Conservation (phyloP, 2,888 invertebrate species). For the Scaptomyza reducta region DNA sequence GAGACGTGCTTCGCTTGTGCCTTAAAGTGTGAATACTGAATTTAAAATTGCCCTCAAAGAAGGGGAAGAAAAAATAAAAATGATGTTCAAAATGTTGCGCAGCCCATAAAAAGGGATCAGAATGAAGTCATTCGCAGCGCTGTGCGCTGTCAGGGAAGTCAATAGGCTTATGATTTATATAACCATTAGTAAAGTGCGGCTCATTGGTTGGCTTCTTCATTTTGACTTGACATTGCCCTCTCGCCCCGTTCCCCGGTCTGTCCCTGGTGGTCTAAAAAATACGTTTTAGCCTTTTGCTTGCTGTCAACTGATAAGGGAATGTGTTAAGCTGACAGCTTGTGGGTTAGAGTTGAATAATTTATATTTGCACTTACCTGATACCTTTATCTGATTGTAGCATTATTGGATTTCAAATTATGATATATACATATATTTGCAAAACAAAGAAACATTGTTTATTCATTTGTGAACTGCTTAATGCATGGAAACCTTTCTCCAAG, state of each 20-base stretch:
- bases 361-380: conserved; percentile 3
- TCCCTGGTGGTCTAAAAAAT: conserved; percentile 12
- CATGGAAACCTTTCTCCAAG: background rate
- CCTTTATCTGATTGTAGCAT: background rate
- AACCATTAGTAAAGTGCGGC: conserved; percentile 64
- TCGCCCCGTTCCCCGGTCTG: background rate
- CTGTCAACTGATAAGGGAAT: conserved; percentile 21
- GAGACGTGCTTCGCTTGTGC: conserved; percentile 57
- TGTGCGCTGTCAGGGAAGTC: conserved; percentile 50
- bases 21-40: conserved; percentile 43
- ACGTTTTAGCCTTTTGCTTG: conserved; percentile 23
- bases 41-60: conserved; percentile 43
- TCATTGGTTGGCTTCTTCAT: conserved; percentile 43
- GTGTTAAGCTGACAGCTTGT: conserved; percentile 15
- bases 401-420: background rate
- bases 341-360: background rate
- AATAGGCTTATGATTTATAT: conserved; percentile 78
- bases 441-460: background rate
- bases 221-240: conserved; percentile 5
- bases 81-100: conserved; percentile 60
- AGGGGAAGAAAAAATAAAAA: conserved; percentile 26
- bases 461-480: background rate
- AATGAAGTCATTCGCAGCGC: conserved; percentile 48
- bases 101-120: conserved; percentile 75
- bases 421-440: background rate